Conservation (phyloP, 2,113 vertebrate genomes). For the Mystacornis crossleyi region DNA sequence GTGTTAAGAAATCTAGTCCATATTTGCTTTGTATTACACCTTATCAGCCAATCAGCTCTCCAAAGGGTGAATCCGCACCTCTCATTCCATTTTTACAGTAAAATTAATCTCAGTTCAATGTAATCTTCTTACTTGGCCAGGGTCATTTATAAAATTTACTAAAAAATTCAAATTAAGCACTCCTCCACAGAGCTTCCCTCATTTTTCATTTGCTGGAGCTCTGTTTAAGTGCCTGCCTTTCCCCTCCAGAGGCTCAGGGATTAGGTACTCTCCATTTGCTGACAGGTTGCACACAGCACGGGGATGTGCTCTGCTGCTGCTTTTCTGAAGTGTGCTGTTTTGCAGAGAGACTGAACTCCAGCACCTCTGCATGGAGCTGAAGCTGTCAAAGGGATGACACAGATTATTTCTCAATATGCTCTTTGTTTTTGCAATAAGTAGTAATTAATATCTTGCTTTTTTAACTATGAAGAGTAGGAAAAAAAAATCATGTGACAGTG, state of each 20-base stretch:
- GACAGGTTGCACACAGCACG: not conserved
- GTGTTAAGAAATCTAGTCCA: not conserved
- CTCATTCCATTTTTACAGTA: not conserved
- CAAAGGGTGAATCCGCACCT: not conserved
- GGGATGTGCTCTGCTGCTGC: not conserved
- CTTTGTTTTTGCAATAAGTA: not conserved
- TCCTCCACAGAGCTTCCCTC: not conserved
- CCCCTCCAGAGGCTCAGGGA: not conserved
- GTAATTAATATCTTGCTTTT: not conserved
- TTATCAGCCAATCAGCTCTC: not conserved
- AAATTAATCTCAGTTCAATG: not conserved
- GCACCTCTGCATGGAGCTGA: not conserved
- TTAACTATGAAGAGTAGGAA: not conserved
- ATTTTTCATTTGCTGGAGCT: not conserved
- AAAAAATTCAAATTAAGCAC: not conserved
- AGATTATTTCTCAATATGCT: not conserved
- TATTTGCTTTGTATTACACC: not conserved
- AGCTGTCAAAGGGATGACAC: not conserved
- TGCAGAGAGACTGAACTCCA: not conserved
- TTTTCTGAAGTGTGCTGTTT: not conserved
- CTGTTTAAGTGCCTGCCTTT: not conserved
- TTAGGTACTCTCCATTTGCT: not conserved
- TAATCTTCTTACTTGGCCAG: not conserved
- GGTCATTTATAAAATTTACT: not conserved
- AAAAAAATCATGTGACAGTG: not conserved